phyloP scores from a whole-genome alignment of 2,797 vertebrate species.

The Pseudocheirus occidentalis region DNA sequence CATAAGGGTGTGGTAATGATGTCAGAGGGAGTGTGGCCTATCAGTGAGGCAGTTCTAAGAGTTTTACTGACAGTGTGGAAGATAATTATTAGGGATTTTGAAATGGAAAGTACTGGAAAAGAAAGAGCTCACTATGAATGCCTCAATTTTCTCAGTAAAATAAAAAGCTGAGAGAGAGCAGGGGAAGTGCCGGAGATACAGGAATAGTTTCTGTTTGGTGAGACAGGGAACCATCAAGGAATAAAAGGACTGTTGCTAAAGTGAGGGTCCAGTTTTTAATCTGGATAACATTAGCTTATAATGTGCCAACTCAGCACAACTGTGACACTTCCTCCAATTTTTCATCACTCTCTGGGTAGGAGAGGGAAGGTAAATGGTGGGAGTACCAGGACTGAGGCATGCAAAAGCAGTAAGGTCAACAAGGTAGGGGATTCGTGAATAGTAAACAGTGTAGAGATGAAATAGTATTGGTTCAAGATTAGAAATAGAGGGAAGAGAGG shows the following conservation, averaged over 20 bases:
- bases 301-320: neutral
- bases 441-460: neutral
- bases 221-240: neutral
- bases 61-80: neutral
- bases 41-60: neutral
- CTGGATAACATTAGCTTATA: neutral
- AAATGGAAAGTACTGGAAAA: neutral
- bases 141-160: neutral
- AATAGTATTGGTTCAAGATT: neutral
- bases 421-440: neutral
- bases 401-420: neutral
- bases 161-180: neutral
- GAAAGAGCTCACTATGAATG: neutral
- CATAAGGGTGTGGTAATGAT: neutral
- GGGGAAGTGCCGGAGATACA: neutral
- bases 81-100: neutral
- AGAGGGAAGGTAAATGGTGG: neutral
- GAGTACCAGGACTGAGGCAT: neutral
- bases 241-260: neutral
- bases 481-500: neutral
- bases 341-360: neutral
- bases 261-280: neutral
- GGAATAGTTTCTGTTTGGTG: neutral
- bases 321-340: neutral
- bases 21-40: neutral